Evolutionary conservation across 2,113 vertebrate genomes (phyloP), one percentile per base, ranked within the genome.

Genomic region (Toxotes jaculatrix): DNA sequence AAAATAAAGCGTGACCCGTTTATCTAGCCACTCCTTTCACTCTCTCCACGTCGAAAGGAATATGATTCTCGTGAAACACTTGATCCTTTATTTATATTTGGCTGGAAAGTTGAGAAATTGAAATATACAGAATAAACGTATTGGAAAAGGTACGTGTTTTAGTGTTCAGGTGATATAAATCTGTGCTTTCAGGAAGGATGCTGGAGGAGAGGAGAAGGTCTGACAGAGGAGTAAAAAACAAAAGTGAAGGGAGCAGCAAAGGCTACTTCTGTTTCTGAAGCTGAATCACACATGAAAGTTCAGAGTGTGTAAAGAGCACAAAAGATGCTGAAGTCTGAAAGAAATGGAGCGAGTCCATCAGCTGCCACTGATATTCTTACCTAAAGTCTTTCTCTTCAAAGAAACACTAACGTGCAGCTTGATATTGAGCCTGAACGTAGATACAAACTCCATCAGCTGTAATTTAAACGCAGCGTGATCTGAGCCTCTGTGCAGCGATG

Each of bases 201-300:
- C 64, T 57, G 43, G 40, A 31, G 64, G 38, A 64, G 61, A 77
- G 63, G 40, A 59, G 31, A 5, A 38, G 14, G 53, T 66, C 40
- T 49, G 47, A 34, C 60, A 31, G 38, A 51, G 2, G 19, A 51
- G 19, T 49, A 5, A 49, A 51, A 51, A 51, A 51, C 17, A 51
- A 51, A 51, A 49, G 47, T 21, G 47, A 49, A 21, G 17, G 47
- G 21, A 49, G 47, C 47, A 5, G 47, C 47, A 19, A 21, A 19
- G 45, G 42, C 42, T 4, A 13, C 47, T 19, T 49, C 47, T 19
- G 47, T 49, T 5, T 49, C 8, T 19, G 17, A 21, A 51, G 49
- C 19, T 9, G 49, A 19, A 51, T 51, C 49, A 51, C 47, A 49
- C 17, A 49, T 49, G 16, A 19, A 49, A 51, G 19, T 51, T n/a